Evolutionary conservation across 2,888 invertebrate genomes (phyloP).

Genomic region (Hydraecia micacea): DNA sequence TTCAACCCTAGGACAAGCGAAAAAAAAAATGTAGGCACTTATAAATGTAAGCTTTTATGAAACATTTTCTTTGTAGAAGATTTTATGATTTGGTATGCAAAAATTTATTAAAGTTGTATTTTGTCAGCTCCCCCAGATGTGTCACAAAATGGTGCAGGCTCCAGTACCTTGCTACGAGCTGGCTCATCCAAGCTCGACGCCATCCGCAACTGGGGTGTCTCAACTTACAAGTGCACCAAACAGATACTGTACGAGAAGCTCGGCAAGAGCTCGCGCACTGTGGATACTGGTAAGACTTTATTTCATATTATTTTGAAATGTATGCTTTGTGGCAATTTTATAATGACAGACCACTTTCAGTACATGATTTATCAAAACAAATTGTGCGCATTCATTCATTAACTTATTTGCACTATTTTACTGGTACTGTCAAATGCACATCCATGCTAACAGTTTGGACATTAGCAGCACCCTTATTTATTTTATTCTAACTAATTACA

Average conservation of each 20-base stretch:
- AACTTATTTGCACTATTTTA: not conserved
- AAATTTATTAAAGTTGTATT: not conserved
- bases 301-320: not conserved
- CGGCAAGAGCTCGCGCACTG: conserved; percentile 97
- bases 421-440: not conserved
- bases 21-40: too few species aligned
- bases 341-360: not conserved
- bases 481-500: not conserved
- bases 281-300: conserved; percentile 93
- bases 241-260: conserved; percentile 99
- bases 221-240: conserved; percentile 99
- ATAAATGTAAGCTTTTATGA: not conserved
- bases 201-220: conserved; percentile 98
- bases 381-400: not conserved
- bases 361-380: not conserved
- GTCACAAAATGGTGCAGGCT: conserved; percentile 91
- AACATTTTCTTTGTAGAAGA: not conserved
- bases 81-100: not conserved
- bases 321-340: not conserved
- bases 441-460: not conserved
- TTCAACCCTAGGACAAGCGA: too few species aligned
- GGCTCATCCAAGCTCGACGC: conserved; percentile 97
- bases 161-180: conserved; percentile 91
- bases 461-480: not conserved
- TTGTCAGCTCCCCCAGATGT: conserved; percentile 88